phyloP scores from a whole-genome alignment of 2,797 vertebrate genomes.

The Phoebastria nigripes region DNA sequence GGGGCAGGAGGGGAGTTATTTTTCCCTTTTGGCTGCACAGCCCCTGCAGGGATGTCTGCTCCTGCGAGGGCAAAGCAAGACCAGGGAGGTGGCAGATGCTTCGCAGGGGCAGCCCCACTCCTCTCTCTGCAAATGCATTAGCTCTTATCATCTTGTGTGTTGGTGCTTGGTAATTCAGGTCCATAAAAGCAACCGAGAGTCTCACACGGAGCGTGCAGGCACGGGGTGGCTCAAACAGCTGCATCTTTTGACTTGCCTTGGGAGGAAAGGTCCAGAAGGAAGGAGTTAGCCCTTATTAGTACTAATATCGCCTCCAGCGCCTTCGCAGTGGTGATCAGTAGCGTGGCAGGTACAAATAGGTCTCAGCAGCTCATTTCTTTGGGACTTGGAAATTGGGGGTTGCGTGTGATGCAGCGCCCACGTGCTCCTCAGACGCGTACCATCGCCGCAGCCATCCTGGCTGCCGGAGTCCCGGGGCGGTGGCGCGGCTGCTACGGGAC shows the following conservation, averaged over 20 bases:
- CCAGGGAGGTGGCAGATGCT: background rate
- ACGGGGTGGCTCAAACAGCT: background rate
- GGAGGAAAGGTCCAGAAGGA: background rate
- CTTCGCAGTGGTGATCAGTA: accelerated
- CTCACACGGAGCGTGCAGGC: background rate
- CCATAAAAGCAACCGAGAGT: background rate
- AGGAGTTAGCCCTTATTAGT: background rate
- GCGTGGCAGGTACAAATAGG: background rate
- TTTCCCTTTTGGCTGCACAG: background rate
- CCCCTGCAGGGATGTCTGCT: background rate
- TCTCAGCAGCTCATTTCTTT: background rate
- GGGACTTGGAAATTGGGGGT: background rate
- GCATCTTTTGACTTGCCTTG: background rate
- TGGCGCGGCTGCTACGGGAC: background rate
- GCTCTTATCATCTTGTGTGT: background rate
- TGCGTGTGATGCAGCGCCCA: background rate
- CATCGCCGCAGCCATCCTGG: accelerated
- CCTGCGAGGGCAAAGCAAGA: background rate
- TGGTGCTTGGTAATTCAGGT: background rate
- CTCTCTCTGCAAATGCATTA: background rate
- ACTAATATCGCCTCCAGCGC: background rate
- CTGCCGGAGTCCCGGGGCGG: background rate
- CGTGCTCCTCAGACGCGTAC: accelerated
- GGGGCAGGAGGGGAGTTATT: background rate
- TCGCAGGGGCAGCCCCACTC: accelerated